Base-by-base conservation (phyloP, 2,797 vertebrate species). In the Harpagifer antarcticus region DNA sequence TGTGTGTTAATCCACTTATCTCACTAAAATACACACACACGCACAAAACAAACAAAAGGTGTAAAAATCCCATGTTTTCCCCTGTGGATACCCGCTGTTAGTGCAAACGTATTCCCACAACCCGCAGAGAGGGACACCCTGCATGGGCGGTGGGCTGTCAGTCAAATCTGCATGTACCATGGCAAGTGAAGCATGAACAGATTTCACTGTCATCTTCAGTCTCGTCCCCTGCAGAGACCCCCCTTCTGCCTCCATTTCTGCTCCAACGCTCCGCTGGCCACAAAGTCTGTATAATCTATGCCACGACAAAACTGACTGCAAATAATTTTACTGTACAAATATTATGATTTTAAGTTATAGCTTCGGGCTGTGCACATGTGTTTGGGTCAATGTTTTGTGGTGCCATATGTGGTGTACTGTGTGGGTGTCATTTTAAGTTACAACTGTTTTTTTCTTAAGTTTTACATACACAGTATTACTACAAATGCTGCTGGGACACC, bases 171-270 rank as follows among this genome's bases (percentile, higher is more conserved):
- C 86, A 83, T 81, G 81, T 86, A 81, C 76, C 74, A 68, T 37
- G 53, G 11, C 68, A 74, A 90, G 82, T 79, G 72, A 91, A 86
- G 91, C 91, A 87, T 88, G 81, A 90, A 85, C 88, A 65, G 79
- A 91, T 88, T 87, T 85, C 57, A 64, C 89, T 86, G 85, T 90
- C 89, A 89, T 91, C 76, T 76, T 75, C 78, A 72, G 75, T 87
- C 86, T 72, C 72, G 63, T 73, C 74, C 85, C 84, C 69, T 73
- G 74, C 68, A 81, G 72, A 80, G 68, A 63, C 42, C 33, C 58
- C 27, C 20, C 65, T 44, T 77, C 67, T 85, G 72, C 54, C 68
- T 79, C 72, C 27, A 58, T 82, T 82, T 88, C 71, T 85, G 79
- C 86, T 86, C 71, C 77, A 81, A 73, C 5, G 79, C 78, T 85